These are phyloP conservation scores for Ganaspis sp. DNA, from an alignment of 1,140 invertebrate species.

Conservation along the genomic window DNA sequence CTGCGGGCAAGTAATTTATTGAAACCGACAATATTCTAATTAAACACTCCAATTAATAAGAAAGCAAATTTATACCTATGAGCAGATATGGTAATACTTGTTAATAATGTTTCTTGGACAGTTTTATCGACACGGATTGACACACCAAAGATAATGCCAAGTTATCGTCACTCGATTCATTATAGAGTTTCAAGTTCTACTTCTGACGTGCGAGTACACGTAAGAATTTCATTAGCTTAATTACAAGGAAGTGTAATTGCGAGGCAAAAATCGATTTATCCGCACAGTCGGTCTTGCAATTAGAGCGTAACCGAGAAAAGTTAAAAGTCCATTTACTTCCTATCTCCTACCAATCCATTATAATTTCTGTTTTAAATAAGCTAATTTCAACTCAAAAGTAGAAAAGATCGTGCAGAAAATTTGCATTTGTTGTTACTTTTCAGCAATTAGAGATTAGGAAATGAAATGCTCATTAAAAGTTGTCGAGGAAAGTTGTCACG, in stretches of 20 bases:
- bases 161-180: slow-evolving; percentile 28
- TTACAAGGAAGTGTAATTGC: slow-evolving; percentile 29
- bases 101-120: slow-evolving; percentile 4
- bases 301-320: slow-evolving; percentile 25
- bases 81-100: not conserved
- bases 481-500: too few species aligned
- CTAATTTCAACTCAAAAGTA: not conserved
- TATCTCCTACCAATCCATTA: not conserved
- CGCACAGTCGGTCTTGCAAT: not conserved
- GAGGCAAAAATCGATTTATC: slow-evolving; percentile 21
- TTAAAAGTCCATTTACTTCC: not conserved
- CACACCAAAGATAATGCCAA: slow-evolving; percentile 6
- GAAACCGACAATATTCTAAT: slow-evolving; percentile 51
- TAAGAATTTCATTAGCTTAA: slow-evolving; percentile 27
- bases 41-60: slow-evolving; percentile 56
- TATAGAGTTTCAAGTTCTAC: slow-evolving; percentile 18
- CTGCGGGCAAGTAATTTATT: slow-evolving; percentile 48
- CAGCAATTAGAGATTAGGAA: too few species aligned
- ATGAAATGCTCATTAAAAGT: too few species aligned
- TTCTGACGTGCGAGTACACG: slow-evolving; percentile 27
- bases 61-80: slow-evolving; percentile 8
- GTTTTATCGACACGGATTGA: slow-evolving; percentile 4
- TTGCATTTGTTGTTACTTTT: too few species aligned
- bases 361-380: not conserved
- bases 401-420: too few species aligned